Conservation (phyloP, 2,797 vertebrate genomes). For the Sebastes oblongus region DNA sequence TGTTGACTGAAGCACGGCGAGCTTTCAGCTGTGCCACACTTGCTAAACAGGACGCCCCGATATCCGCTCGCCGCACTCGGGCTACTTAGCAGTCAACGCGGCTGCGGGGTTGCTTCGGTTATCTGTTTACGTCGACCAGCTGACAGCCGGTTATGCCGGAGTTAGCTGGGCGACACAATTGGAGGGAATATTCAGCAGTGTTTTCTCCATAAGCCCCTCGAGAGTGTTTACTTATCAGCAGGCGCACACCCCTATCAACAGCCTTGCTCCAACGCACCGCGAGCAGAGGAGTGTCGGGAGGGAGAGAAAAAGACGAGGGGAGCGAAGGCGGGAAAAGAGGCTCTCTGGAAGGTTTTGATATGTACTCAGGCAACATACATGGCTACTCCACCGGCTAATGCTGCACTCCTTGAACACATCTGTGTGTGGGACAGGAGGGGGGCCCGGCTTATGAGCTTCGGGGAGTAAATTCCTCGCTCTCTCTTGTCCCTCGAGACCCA, state of each 20-base stretch:
- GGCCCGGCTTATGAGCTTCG: slow-evolving; percentile 12
- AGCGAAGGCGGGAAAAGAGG: slow-evolving; percentile 25
- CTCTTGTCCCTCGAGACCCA: slow-evolving; percentile 52
- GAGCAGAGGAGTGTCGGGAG: slow-evolving; percentile 42
- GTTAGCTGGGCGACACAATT: slow-evolving; percentile 40
- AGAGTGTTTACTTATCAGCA: slow-evolving; percentile 74
- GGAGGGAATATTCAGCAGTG: slow-evolving; percentile 46
- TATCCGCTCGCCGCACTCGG: slow-evolving; percentile 28
- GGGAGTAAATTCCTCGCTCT: slow-evolving; percentile 58
- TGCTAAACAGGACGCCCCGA: slow-evolving; percentile 50
- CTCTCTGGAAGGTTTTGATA: slow-evolving; percentile 72
- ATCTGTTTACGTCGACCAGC: slow-evolving; percentile 51
- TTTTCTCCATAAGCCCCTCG: slow-evolving; percentile 58
- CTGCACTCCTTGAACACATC: slow-evolving; percentile 55
- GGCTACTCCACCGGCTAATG: slow-evolving; percentile 63
- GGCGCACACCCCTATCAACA: slow-evolving; percentile 73
- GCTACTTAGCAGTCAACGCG: slow-evolving; percentile 39
- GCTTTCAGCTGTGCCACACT: slow-evolving; percentile 32
- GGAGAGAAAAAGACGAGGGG: neutral
- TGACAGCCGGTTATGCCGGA: slow-evolving; percentile 36
- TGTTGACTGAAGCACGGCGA: slow-evolving; percentile 67
- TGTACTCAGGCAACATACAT: slow-evolving; percentile 66
- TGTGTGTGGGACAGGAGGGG: slow-evolving; percentile 35
- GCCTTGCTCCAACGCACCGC: slow-evolving; percentile 52
- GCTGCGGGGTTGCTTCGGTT: slow-evolving; percentile 29